Base-by-base conservation (phyloP, 2,797 vertebrate genomes). In the Dendrocincla tyrannina region DNA sequence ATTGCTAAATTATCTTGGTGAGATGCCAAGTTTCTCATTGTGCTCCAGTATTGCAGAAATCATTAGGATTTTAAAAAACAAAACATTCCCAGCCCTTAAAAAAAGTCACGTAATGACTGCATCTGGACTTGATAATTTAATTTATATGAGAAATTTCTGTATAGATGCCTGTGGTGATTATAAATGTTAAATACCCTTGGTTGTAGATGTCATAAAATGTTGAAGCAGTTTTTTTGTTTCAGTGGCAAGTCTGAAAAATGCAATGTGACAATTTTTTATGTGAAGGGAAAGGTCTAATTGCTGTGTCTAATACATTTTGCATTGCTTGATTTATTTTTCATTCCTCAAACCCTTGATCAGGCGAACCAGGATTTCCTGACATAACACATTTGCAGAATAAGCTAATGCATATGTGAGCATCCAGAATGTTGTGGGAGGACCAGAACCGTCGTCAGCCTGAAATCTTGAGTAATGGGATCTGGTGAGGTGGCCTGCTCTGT, bases 311-410 rank as follows among this genome's bases (percentile, higher is more conserved):
- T 92, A 79, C 47, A 94, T 95, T 94, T 94, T 92, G 56, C 69
- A 82, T 85, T 89, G 73, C 88, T 81, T 94, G 70, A 92, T 96
- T 75, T 94, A 84, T 91, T 96, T 97, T 95, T 96, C 63, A 79
- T 93, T 93, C 44, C 44, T 91, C 46, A 53, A 39, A 30, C 55
- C 52, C 91, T 94, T 86, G 76, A 90, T 93, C 73, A 37, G 83
- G 44, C 84, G 80, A 70, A 22, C 55, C 87, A 77, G 59, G 88
- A 74, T 74, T 95, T 93, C 70, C 74, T 76, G 77, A 79, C 89
- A 75, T 93, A 93, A 83, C 77, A 33, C 46, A 7, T 69, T 89
- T 77, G 46, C 28, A 53, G 89, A 52, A 84, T 72, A 59, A 80
- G 62, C 60, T 93, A 59, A 78, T 72, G 47, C 66, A 5, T 85